Evolutionary conservation across 2,888 invertebrate genomes (phyloP), one percentile per base, ranked within the genome.

Genomic region (Spisula solida): DNA sequence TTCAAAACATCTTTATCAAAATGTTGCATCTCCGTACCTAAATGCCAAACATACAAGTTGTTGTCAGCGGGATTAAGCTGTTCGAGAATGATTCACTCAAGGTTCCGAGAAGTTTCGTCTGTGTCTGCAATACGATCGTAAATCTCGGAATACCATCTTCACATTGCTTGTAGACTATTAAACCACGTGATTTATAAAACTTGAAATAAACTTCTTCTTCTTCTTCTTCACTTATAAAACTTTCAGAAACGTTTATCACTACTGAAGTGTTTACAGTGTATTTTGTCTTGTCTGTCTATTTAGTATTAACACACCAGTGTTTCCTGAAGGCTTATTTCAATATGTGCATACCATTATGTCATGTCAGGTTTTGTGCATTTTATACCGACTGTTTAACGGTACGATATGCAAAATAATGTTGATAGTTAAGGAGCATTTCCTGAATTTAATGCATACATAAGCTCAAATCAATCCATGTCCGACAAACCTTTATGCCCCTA

Each of bases 1-100:
- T 75, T 75, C 75, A 34, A 31, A 75, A 75, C 75, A 75, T 31
- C 25, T 75, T 31, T 75, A 75, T 75, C 75, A 75, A 75, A 75
- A 75, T 75, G 34, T 31, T 75, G 12, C 16, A 75, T 75, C 75
- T 75, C 29, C 14, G 18, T 10, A 31, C 18, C 29, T 18, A n/a
- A n/a, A n/a, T 18, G 75, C 75, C 75, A 75, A 75, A 34, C 18
- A 18, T 75, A 75, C 75, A 75, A 75, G 75, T 75, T 75, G 18
- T 31, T 75, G 75, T 75, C 75, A 75, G 29, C 14, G 16, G 75
- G 20, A 75, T 16, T 31, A 75, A 31, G 25, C 5, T 75, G 34
- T 75, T 31, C 0, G 0, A 2, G 18, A 6, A 16, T 75, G 75
- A 75, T 25, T 75, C 75, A 75, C 31, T 10, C 75, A 75, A 75